Evolutionary conservation across 2,113 vertebrate genomes (phyloP), one percentile per base, ranked within the genome.

Genomic region (Erpornis zantholeuca): DNA sequence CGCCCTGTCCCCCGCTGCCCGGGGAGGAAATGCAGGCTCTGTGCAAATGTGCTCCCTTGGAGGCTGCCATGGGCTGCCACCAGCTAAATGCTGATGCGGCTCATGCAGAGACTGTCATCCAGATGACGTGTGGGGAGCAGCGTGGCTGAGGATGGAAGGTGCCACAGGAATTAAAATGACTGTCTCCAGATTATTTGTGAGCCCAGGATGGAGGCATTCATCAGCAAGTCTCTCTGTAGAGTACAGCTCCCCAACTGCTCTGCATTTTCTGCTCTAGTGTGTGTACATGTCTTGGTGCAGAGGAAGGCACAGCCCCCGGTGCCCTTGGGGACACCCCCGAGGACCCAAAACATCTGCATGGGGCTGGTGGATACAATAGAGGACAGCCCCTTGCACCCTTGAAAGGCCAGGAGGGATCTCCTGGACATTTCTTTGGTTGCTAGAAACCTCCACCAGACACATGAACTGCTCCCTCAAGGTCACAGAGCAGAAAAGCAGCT

Each of bases 151-250:
- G 73, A 44, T 56, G 63, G 66, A 94, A 93, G 54, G 47, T 81
- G 73, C 61, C 89, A 87, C 15, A 38, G 89, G 78, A 95, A 91
- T 85, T 96, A 57, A 71, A 96, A 92, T 72, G 0, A 65, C 73
- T 60, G 10, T 76, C 73, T 94, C 53, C 15, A 33, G 49, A 33
- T 79, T 71, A 82, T 75, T 79, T 84, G 53, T 65, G 61, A 94
- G 61, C 57, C 65, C 5, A 3, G 40, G 53, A 65, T 69, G 49
- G 44, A 89, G 50, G 31, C 45, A 85, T 69, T 69, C 70, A 86
- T 88, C 82, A 92, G 24, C 29, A 63, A 53, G n/a, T 60, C 27
- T 71, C 57, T 82, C 72, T 29, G 13, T 31, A 61, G 47, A 65
- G 35, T 8, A 29, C 36, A 15, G 52, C 23, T 88, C 47, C n/a